Base-by-base conservation (phyloP, 2,113 vertebrate genomes). In the Bufo bufo region DNA sequence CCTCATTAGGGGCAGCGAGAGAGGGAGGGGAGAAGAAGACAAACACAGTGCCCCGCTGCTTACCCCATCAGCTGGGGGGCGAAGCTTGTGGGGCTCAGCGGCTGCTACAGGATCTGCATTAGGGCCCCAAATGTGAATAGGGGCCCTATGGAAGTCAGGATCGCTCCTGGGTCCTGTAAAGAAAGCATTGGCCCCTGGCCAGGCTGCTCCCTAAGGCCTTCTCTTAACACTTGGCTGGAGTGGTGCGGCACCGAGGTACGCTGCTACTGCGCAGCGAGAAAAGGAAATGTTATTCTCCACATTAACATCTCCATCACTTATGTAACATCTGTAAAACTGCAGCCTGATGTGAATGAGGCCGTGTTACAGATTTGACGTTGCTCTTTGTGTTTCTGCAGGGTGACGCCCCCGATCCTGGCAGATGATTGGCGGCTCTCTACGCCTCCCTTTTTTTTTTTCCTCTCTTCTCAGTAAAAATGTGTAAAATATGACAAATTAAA, bases 1-100 rank as follows among this genome's bases (percentile, higher is more conserved):
- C 74, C 58, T 86, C 72, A 85, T 85, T 75, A 75, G 69, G 20
- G 6, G n/a, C 23, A 69, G 82, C 49, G 45, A 74, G 49, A 13
- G 20, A 8, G 82, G 12, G 23, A n/a, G 66, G 56, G 47, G 54
- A 17, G 23, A 47, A n/a, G 20, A 6, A 63, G 13, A 2, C 13
- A 49, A 56, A 33, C 33, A 1, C 33, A 33, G 33, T 33, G 33
- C 33, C 33, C 33, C 33, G 33, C 33, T 33, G 33, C 33, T 33
- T 33, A 33, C 33, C 33, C 33, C 33, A 33, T 33, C 33, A 33
- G 33, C 33, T 33, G 33, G 33, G 33, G 33, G 33, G 33, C 33
- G 33, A 33, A 33, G 33, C 33, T 33, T 33, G 33, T 33, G 33
- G 33, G 33, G 33, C 33, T 33, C 33, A 33, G 33, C 33, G 33